A percentile compares a stretch with the other conserved stretches of the same genome.
Evolutionary conservation across 1,140 invertebrate genomes (phyloP).

Genomic region (Ericerus pela): DNA sequence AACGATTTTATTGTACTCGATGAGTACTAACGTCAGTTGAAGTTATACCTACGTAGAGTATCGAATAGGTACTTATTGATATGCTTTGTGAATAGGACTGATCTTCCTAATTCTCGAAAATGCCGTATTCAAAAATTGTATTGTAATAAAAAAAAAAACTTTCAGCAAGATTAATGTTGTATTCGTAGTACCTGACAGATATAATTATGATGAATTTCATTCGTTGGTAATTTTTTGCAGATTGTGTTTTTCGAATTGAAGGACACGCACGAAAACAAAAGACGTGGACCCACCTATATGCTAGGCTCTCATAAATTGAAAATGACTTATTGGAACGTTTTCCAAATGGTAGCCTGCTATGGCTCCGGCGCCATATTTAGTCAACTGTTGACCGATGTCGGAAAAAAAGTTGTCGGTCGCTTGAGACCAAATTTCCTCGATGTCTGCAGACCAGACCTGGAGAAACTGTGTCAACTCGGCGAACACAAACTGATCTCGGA

Average conservation of each 20-base stretch:
- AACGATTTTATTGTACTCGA: too few relatives aligned
- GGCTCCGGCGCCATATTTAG: conserved; percentile 69
- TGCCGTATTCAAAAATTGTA: too few relatives aligned
- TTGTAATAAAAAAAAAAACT: too few relatives aligned
- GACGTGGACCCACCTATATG: neutral
- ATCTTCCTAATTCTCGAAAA: too few relatives aligned
- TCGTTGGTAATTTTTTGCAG: neutral
- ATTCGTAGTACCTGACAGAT: too few relatives aligned
- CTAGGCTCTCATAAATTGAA: neutral
- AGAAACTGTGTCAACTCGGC: conserved; percentile 16
- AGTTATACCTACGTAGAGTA: too few relatives aligned
- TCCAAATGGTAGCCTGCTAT: conserved; percentile 58
- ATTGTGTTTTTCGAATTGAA: neutral
- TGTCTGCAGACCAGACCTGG: conserved; percentile 47
- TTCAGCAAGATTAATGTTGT: too few relatives aligned
- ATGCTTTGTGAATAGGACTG: too few relatives aligned
- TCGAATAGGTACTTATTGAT: too few relatives aligned
- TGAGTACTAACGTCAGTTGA: too few relatives aligned
- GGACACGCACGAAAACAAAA: neutral
- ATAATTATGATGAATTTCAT: too few relatives aligned
- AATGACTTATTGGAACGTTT: conserved; percentile 52
- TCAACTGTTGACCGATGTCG: conserved; percentile 71
- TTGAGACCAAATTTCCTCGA: conserved; percentile 81
- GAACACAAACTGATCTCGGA: conserved; percentile 41
- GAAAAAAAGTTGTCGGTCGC: conserved; percentile 81